Percentiles rank a stretch among this genome's conserved stretches.
Conservation (phyloP, 2,888 invertebrate genomes). For the Callyntrura guangdongensis region DNA sequence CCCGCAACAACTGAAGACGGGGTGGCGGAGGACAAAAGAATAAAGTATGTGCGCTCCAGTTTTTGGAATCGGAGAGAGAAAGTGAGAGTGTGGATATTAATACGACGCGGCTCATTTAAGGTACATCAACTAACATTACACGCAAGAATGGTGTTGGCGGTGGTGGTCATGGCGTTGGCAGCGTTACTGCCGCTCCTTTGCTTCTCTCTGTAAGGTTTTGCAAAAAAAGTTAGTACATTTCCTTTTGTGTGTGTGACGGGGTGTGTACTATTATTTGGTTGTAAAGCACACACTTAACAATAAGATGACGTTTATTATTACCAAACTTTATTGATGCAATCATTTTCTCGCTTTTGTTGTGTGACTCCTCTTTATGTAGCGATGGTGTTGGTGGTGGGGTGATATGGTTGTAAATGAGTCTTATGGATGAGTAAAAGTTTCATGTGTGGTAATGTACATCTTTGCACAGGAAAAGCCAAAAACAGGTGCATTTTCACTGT, state of each 20-base stretch:
- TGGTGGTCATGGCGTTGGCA: background rate
- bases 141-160: slow-evolving; percentile 42
- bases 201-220: slow-evolving; percentile 23
- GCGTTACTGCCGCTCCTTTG: too few relatives aligned
- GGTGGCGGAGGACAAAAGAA: slow-evolving; percentile 27
- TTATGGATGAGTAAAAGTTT: background rate
- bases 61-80: slow-evolving; percentile 39
- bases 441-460: background rate
- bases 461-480: too few relatives aligned
- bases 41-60: slow-evolving; percentile 37
- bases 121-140: slow-evolving; percentile 66
- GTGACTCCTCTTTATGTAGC: background rate
- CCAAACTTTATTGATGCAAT: slow-evolving; percentile 63
- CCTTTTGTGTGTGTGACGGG: background rate
- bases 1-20: background rate
- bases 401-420: background rate
- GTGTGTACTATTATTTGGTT: slow-evolving; percentile 30
- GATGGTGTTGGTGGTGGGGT: background rate
- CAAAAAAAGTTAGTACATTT: background rate
- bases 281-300: slow-evolving; percentile 47
- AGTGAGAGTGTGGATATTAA: slow-evolving; percentile 30
- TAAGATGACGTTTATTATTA: slow-evolving; percentile 58
- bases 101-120: slow-evolving; percentile 69
- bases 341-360: slow-evolving; percentile 51
- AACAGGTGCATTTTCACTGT: background rate